A percentile compares a stretch with the other conserved stretches of the same genome.
These are phyloP conservation scores for Malaclemys terrapin DNA, from an alignment of 2,113 vertebrate species.

Conservation along the genomic window DNA sequence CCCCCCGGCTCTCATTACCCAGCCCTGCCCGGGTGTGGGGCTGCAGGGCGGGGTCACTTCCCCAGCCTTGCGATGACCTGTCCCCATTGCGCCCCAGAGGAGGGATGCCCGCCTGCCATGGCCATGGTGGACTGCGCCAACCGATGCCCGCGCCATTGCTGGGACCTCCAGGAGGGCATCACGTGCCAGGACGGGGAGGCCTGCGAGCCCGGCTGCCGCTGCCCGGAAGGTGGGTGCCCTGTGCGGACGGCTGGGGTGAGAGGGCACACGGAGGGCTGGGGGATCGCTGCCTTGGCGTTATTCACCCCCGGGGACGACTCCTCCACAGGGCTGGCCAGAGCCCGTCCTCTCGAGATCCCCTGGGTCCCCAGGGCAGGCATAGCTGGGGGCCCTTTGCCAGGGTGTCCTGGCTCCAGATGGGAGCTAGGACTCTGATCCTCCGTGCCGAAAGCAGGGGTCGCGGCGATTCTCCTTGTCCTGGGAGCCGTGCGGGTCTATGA, in stretches of 20 bases:
- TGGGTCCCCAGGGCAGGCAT: background rate
- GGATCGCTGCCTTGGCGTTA: background rate
- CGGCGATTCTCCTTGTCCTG: background rate
- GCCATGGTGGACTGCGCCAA: slow-evolving; percentile 83
- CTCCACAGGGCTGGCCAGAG: background rate
- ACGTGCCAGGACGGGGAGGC: slow-evolving; percentile 76
- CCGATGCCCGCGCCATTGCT: slow-evolving; percentile 86
- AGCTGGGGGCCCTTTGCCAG: no score
- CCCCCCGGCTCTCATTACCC: background rate
- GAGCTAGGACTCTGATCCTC: background rate
- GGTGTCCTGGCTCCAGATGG: background rate
- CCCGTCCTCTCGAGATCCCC: background rate
- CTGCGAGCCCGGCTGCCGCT: slow-evolving; percentile 88
- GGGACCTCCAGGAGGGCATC: slow-evolving; percentile 88
- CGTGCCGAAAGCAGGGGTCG: background rate
- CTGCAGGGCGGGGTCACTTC: no score
- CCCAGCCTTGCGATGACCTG: background rate
- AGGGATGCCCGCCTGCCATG: slow-evolving; percentile 82
- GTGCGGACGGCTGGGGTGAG: no score
- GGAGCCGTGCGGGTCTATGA: background rate
- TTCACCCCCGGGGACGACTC: background rate
- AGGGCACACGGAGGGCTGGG: background rate
- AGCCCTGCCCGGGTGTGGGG: no score
- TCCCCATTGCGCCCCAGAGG: slow-evolving; percentile 32
- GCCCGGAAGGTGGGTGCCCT: slow-evolving; percentile 77